Percentiles rank a stretch among this genome's conserved stretches.
Evolutionary conservation across 2,113 vertebrate species (phyloP).

Genomic region (Sitta europaea): DNA sequence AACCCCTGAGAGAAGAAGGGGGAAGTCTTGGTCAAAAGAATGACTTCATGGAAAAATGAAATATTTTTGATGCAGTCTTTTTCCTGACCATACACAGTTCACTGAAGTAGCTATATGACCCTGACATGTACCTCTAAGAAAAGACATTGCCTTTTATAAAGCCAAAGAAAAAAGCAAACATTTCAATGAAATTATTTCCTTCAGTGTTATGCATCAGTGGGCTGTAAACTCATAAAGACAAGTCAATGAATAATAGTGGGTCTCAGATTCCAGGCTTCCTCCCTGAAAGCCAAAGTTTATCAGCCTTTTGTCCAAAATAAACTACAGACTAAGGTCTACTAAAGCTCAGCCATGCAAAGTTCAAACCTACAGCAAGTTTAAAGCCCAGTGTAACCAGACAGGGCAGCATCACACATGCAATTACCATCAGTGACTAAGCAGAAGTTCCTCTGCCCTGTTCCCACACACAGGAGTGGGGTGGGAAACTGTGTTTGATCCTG

Average conservation of each 20-base stretch:
- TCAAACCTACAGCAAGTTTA: background rate
- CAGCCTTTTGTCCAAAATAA: constrained; percentile 47
- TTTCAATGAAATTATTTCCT: constrained; percentile 49
- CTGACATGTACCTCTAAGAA: constrained; percentile 47
- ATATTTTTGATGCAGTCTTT: background rate
- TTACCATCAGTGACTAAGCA: constrained; percentile 23
- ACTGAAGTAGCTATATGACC: constrained; percentile 28
- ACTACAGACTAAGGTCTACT: background rate
- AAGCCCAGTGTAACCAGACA: background rate
- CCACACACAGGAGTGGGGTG: background rate
- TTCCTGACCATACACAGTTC: constrained; percentile 31
- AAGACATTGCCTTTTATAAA: constrained; percentile 42
- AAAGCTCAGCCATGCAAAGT: background rate
- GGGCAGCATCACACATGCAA: background rate
- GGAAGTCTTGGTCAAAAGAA: background rate
- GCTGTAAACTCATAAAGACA: constrained; percentile 49
- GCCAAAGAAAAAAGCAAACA: constrained; percentile 43
- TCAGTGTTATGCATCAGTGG: constrained; percentile 30
- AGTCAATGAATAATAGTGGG: constrained; percentile 35
- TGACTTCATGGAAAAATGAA: constrained; percentile 2
- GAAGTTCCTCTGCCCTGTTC: background rate
- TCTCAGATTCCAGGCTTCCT: constrained; percentile 24
- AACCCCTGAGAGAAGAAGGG: background rate
- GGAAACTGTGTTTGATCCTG: background rate
- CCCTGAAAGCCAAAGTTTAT: constrained; percentile 46